Evolutionary conservation across 2,797 vertebrate species (phyloP), one percentile per base, ranked within the genome.

Genomic region (Tenualosa thibaudeaui): DNA sequence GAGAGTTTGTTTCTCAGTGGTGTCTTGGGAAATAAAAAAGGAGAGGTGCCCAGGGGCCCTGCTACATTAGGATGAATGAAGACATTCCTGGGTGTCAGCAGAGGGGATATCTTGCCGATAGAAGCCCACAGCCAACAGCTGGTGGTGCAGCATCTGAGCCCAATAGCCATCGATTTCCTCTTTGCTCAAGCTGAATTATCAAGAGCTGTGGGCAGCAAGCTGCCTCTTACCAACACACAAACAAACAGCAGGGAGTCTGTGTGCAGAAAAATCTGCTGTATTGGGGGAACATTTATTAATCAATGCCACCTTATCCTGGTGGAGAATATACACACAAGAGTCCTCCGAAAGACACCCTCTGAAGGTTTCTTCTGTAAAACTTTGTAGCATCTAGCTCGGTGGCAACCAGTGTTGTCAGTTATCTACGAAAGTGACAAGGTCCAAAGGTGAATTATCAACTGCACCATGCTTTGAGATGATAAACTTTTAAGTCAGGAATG

Each of bases 41-140:
- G 89, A 91, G 93, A 89, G 92, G 93, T 81, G 92, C 90, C 92
- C 89, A 87, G 17, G 88, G 91, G 91, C 90, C 71, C 15, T 88
- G 88, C 87, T 68, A 91, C 92, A 94, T 93, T 91, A 95, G 92
- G 92, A 94, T 94, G 90, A 93, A 96, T 94, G 93, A 93, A 93
- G 91, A 93, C 91, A 93, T 95, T 87, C 93, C 86, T 92, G 92
- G 91, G 90, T 93, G 93, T 93, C 93, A 94, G 91, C 89, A 86
- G 86, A 82, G 90, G 86, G 87, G 90, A 92, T 92, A 93, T 93
- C 91, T 91, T 87, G 91, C 89, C 91, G 54, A 90, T 90, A 91
- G 90, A 91, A 82, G 88, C 89, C 87, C 86, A 85, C 87, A 50
- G 87, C 86, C 78, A 84, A 84, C 81, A 89, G 88, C 71, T 85